phyloP scores from a whole-genome alignment of 2,888 invertebrate species.

The Spodoptera exigua region DNA sequence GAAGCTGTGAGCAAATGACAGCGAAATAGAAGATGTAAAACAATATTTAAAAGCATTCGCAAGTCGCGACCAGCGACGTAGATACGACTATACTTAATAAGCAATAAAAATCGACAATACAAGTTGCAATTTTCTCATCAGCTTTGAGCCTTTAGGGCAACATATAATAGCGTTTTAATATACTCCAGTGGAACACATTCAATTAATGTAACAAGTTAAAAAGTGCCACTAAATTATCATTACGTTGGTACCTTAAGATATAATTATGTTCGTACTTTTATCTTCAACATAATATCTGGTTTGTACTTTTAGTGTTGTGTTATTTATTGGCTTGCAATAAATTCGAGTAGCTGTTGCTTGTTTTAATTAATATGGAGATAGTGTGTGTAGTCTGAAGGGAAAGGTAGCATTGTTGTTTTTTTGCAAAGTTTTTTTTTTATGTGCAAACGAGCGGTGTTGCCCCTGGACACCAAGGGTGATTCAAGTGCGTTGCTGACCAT shows the following conservation, averaged over 20 bases:
- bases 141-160: slow-evolving; percentile 50
- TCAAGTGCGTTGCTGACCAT: no score
- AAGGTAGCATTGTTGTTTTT: background rate
- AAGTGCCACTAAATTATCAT: slow-evolving; percentile 56
- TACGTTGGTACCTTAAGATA: slow-evolving; percentile 29
- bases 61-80: no score
- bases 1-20: no score
- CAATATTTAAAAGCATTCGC: no score
- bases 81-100: no score
- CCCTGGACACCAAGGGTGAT: no score
- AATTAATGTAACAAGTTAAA: slow-evolving; percentile 55
- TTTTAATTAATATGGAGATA: slow-evolving; percentile 19
- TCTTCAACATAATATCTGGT: slow-evolving; percentile 33
- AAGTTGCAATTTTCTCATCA: slow-evolving; percentile 16
- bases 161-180: slow-evolving; percentile 50
- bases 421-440: no score
- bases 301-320: slow-evolving; percentile 42
- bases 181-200: slow-evolving; percentile 54
- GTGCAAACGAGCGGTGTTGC: no score
- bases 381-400: background rate
- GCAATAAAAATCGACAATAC: background rate
- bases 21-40: no score
- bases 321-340: slow-evolving; percentile 53
- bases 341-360: slow-evolving; percentile 13
- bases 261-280: slow-evolving; percentile 47